Conservation (phyloP, 2,797 vertebrate species). For the Sciaenops ocellatus region DNA sequence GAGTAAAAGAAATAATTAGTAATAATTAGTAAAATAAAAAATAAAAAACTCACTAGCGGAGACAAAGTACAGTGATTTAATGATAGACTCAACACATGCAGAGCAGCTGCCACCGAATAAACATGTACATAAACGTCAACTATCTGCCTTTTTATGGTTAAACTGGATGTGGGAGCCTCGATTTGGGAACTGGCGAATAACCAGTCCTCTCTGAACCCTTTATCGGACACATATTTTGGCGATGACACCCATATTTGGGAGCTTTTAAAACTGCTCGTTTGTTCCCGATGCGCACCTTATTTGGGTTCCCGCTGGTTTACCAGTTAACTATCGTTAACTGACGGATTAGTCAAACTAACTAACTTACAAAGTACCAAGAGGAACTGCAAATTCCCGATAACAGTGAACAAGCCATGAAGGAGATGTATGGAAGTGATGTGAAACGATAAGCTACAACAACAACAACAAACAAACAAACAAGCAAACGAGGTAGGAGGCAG, state of each 20-base stretch:
- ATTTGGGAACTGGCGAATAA: not conserved
- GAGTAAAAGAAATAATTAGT: not conserved
- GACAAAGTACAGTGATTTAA: no score
- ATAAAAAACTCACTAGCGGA: no score
- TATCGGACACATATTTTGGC: conserved; percentile 2
- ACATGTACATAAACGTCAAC: not conserved
- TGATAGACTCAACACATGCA: not conserved
- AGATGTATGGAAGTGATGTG: not conserved
- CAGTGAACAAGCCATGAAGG: not conserved
- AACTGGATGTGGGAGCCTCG: not conserved
- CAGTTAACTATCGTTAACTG: not conserved
- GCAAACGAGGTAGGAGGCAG: no score
- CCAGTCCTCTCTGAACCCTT: not conserved
- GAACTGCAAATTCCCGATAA: no score
- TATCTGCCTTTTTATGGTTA: not conserved
- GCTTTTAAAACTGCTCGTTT: no score
- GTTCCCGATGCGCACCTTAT: not conserved
- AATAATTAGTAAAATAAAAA: no score
- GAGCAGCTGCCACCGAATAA: no score
- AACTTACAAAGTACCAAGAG: no score
- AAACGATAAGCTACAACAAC: not conserved
- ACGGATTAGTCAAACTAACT: not conserved
- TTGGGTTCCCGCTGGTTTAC: not conserved
- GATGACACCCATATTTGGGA: not conserved
- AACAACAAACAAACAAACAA: not conserved